Percentiles rank a stretch among this genome's conserved stretches.
phyloP scores from a whole-genome alignment of 2,113 vertebrate genomes.

The Echinops telfairi region DNA sequence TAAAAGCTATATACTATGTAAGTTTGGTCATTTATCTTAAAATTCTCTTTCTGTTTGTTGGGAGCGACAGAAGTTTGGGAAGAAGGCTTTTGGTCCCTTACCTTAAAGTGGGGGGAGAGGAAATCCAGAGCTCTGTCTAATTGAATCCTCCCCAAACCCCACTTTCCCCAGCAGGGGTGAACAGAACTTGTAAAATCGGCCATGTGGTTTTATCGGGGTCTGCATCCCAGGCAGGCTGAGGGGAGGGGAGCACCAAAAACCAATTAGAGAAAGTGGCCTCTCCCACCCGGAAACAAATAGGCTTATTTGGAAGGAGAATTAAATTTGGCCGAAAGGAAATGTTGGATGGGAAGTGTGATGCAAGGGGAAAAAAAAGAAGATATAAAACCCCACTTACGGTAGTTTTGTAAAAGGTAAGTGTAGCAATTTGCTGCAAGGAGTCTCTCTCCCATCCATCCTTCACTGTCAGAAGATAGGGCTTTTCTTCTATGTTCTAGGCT shows the following conservation, averaged over 20 bases:
- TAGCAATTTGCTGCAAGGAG: not conserved
- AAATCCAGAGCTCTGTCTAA: constrained; percentile 8
- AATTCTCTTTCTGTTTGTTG: constrained; percentile 79
- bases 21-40: constrained; percentile 87
- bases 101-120: constrained; percentile 59
- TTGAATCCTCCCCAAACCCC: not conserved
- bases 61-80: constrained; percentile 52
- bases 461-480: not conserved
- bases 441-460: not conserved
- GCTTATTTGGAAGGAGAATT: constrained; percentile 63
- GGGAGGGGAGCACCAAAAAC: constrained; percentile 51
- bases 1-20: constrained; percentile 87
- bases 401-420: not conserved
- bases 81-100: constrained; percentile 32
- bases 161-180: not conserved
- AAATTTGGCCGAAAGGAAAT: constrained; percentile 20
- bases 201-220: constrained; percentile 53
- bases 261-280: constrained; percentile 48
- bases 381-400: constrained; percentile 34
- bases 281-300: constrained; percentile 38
- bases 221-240: constrained; percentile 29
- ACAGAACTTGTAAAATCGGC: constrained; percentile 54
- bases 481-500: constrained; percentile 39
- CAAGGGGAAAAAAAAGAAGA: not conserved
- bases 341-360: constrained; percentile 52